Evolutionary conservation across 1,140 invertebrate genomes (phyloP), one percentile per base, ranked within the genome.

Genomic region (Tetragnatha versicolor): DNA sequence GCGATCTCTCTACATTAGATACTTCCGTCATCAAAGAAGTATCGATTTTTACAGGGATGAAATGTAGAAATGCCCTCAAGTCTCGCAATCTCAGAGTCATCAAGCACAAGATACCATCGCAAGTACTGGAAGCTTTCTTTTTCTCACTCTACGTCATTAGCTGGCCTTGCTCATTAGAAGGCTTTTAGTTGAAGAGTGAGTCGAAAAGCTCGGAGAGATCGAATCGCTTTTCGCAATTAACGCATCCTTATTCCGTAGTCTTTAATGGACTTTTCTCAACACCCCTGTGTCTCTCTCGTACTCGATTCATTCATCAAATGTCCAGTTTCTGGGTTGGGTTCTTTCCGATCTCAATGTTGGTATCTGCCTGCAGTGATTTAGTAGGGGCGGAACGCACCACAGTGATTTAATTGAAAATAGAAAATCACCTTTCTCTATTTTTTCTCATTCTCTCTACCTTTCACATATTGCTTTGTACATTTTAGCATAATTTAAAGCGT

Each of bases 181-280:
- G 65, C 65, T 68, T 49, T 51, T 51, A 49, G 42, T n/a, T 10
- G 42, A 45, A 45, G 42, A 10, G n/a, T 12, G 10, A n/a, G 42
- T 45, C 42, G 1, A 45, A 45, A 12, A 49, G 42, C 45, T 49
- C 20, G 61, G 39, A n/a, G 22, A 22, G 17, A 22, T 65, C 22
- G 27, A 45, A 65, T 45, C 25, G 61, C 29, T 45, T 10, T 10
- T 45, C 17, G 29, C 45, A 51, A 68, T 68, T 68, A 68, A 68
- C 51, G 65, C 45, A 33, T 49, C 42, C 25, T 49, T 49, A 68
- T 29, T 47, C n/a, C 5, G 45, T 25, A 49, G 51, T 68, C 65
- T 68, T 68, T 68, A 68, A 68, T 68, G 65, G 65, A 68, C 65
- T 68, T 68, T 35, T 17, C 42, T 4, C 45, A 45, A 51, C n/a